Evolutionary conservation across 2,113 vertebrate genomes (phyloP), one percentile per base, ranked within the genome.

Genomic region (Poecile atricapillus): DNA sequence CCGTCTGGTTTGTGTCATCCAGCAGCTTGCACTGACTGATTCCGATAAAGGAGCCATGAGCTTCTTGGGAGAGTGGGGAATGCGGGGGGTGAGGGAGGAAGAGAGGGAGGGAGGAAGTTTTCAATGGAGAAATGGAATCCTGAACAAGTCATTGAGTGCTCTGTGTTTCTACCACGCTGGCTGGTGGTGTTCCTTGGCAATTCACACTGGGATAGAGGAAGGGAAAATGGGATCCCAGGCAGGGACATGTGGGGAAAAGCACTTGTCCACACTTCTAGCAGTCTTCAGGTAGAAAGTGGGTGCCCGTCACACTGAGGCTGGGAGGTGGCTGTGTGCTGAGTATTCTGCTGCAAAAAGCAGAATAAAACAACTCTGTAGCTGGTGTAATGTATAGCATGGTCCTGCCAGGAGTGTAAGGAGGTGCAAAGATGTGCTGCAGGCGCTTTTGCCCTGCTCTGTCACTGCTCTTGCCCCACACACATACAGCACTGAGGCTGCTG

Each of bases 1-100:
- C 63, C 1, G 79, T 92, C 96, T 97, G 94, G 84, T 93, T 75
- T 97, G 76, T 96, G 67, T 97, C 95, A 89, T 60, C 88, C 89
- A 78, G 93, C 80, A 95, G 90, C 83, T 74, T 64, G 85, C 83
- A 25, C 30, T 91, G 94, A 67, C 76, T 87, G 95, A 52, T 85
- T 71, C 69, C 76, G 92, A 93, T 93, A 87, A 90, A 90, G 68
- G 68, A 91, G 50, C 53, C 60, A 46, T 67, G 75, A 56, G 56
- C 44, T 85, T 83, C 88, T 86, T 2, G 0, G 46, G 31, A 49
- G 27, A n/a, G n/a, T 68, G n/a, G 14, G 30, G 63, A n/a, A n/a
- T n/a, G n/a, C n/a, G n/a, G n/a, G n/a, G n/a, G n/a, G n/a, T n/a
- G 47, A 77, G 65, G 52, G 43, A 15, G n/a, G n/a, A n/a, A n/a